Evolutionary conservation across 2,888 invertebrate species (phyloP).

Genomic region (Ischnus inquisitorius): DNA sequence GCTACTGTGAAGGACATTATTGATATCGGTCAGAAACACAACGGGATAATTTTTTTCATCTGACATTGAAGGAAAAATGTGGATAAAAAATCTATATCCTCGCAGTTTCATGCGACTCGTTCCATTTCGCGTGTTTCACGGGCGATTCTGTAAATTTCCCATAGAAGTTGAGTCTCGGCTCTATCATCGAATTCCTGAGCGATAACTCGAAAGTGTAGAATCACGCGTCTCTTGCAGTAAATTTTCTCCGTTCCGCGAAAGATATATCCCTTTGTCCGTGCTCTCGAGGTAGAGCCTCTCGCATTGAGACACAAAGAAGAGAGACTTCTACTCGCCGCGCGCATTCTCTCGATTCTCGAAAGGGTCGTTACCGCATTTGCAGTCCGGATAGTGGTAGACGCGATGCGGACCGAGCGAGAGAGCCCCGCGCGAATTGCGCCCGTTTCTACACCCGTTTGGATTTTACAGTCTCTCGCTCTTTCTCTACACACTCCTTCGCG

Average conservation of each 20-base stretch:
- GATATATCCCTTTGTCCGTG: constrained; percentile 61
- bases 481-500: constrained; percentile 32
- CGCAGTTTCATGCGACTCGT: neutral
- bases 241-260: constrained; percentile 19
- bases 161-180: constrained; percentile 7
- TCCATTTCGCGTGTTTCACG: neutral
- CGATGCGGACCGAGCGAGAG: constrained; percentile 54
- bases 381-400: constrained; percentile 41
- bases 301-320: constrained; percentile 66
- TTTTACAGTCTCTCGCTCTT: constrained; percentile 67
- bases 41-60: too few relatives aligned
- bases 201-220: constrained; percentile 55
- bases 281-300: constrained; percentile 25
- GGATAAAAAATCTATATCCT: neutral
- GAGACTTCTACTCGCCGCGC: constrained; percentile 32
- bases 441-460: constrained; percentile 51
- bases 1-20: too few relatives aligned
- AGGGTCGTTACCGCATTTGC: constrained; percentile 60
- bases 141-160: constrained; percentile 21
- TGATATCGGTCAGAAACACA: too few relatives aligned
- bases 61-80: too few relatives aligned
- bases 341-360: constrained; percentile 62
- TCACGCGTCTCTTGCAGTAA: constrained; percentile 38
- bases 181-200: constrained; percentile 53
- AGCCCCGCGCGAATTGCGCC: constrained; percentile 65